Base-by-base conservation (phyloP, 2,888 invertebrate genomes). In the Dryococelus australis region DNA sequence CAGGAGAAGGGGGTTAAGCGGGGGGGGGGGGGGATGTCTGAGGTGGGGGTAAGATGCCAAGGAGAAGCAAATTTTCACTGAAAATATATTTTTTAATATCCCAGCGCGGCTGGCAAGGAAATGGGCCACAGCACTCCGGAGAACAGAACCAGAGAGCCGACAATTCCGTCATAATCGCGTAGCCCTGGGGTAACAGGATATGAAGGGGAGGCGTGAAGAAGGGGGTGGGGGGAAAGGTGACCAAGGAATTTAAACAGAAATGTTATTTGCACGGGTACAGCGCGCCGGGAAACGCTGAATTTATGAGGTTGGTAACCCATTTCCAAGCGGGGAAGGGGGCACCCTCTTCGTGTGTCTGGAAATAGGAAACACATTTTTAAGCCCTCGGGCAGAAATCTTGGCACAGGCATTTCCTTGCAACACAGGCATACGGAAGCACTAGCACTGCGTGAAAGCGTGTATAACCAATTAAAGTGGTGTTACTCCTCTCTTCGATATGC, bases 31-130 rank as follows among this genome's bases (percentile, higher is more conserved):
- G 20, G 83, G 20, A 13, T 24, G 27, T 27, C 43, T 26, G n/a
- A 83, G 28, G 65, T 65, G 83, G 83, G 6, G 83, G 83, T 83
- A 28, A 43, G 65, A 6, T 1, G 65, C 28, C 28, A 8, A 24
- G 83, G 83, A 28, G 43, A 83, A 83, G 83, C 28, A 43, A 83
- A 83, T 83, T 83, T 83, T 83, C 43, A 20, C 35, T 35, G 43
- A 83, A 83, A 35, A 83, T 27, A 83, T 83, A 83, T 83, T 83
- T 83, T 83, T 83, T 83, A 83, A 83, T 83, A 28, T 83, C 28
- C 83, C 28, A n/a, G 65, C 65, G 65, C 65, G 65, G 65, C n/a
- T 65, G 10, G 65, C 65, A 65, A 65, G 65, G 65, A 65, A 65
- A 65, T 65, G 65, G 65, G 65, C 24, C 65, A 24, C 65, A 65